phyloP scores from a whole-genome alignment of 2,113 vertebrate species.

The Phalacrocorax brasilianus region DNA sequence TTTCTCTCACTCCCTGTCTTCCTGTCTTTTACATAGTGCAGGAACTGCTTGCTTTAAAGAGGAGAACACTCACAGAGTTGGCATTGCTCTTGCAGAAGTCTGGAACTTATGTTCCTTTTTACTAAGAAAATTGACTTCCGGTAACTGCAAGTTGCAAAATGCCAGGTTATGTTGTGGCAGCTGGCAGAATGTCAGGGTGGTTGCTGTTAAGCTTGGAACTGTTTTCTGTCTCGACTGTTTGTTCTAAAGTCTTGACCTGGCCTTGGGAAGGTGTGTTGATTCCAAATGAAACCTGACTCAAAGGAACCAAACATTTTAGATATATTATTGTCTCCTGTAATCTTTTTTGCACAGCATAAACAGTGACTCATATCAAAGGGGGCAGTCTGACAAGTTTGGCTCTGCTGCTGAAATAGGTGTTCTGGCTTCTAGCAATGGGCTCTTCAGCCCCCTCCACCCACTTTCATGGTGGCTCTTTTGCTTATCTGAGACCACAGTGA shows the following conservation, averaged over 20 bases:
- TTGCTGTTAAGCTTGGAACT: background rate
- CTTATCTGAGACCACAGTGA: background rate
- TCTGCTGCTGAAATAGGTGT: background rate
- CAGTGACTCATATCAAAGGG: background rate
- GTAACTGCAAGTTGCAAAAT: slow-evolving; percentile 8
- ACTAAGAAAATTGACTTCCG: slow-evolving; percentile 14
- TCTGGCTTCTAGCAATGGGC: background rate
- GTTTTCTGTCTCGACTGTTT: background rate
- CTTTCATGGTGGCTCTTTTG: background rate
- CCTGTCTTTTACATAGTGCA: background rate
- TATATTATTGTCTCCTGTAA: background rate
- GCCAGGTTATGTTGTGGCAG: background rate
- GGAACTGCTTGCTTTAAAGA: background rate
- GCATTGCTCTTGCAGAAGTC: background rate
- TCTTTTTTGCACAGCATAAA: background rate
- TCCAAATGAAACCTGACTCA: background rate
- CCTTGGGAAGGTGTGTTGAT: background rate
- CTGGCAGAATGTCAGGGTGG: background rate
- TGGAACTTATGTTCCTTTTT: background rate
- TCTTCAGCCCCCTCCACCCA: background rate
- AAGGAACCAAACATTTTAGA: background rate
- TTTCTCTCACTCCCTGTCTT: background rate
- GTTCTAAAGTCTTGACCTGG: background rate
- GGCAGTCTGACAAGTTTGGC: background rate
- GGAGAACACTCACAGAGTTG: background rate